phyloP scores from a whole-genome alignment of 2,797 vertebrate species.

The Peromyscus melanophrys region DNA sequence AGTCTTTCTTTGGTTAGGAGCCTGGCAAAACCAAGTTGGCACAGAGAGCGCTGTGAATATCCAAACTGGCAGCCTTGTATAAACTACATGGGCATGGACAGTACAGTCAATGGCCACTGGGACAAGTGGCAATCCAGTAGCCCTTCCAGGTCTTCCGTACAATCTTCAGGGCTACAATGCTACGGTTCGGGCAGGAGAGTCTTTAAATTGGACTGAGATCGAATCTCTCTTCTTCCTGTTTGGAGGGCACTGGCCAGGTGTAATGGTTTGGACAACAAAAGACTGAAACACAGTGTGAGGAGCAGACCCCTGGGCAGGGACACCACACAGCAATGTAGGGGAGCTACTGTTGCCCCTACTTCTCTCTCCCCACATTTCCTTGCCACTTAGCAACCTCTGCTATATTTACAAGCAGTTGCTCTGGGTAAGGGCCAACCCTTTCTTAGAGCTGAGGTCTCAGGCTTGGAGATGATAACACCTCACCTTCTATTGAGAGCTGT shows the following conservation, averaged over 20 bases:
- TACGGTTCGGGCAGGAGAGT: background rate
- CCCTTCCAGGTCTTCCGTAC: background rate
- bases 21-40: background rate
- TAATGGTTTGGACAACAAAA: slow-evolving; percentile 20
- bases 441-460: background rate
- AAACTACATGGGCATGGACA: no score
- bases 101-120: background rate
- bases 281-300: background rate
- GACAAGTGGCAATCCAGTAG: background rate
- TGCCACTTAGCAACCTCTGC: background rate
- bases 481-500: background rate
- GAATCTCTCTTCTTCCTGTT: background rate
- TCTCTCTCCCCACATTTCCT: background rate
- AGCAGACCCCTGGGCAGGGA: background rate
- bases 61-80: background rate
- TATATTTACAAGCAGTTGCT: background rate
- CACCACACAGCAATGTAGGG: accelerated
- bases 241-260: background rate
- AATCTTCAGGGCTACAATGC: background rate
- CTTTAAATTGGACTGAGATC: background rate
- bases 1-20: background rate
- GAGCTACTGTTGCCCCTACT: background rate
- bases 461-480: background rate
- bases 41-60: background rate
- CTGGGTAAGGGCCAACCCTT: background rate